Base-by-base conservation (phyloP, 2,113 vertebrate species). In the Rhinolophus sinicus region DNA sequence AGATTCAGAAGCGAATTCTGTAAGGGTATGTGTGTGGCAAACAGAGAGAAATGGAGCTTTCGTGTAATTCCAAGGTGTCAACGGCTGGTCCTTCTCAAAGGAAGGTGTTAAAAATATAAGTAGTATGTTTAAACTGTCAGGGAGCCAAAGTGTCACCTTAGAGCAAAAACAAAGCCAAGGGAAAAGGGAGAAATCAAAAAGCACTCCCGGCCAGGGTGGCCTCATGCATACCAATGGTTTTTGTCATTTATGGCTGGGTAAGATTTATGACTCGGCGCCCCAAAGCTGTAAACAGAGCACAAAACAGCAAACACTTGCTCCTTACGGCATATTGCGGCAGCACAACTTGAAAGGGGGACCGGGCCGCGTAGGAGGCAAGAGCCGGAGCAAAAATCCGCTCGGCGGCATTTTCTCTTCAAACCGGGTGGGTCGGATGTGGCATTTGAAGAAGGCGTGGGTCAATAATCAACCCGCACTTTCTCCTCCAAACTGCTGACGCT, bases 391-490 rank as follows among this genome's bases (percentile, higher is more conserved):
- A 99, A 99, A 99, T 98, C 97, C 98, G 98, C 98, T 96, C 96
- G 97, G 98, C 97, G 98, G 99, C 99, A 96, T 98, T 99, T 99
- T 99, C 95, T 95, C 99, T 99, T 98, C 98, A 99, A 98, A 98
- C 98, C 96, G 93, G 92, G 95, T 97, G 87, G 88, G 88, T 97
- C 96, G 98, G 98, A 98, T 97, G 99, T 98, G 93, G 98, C 99
- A 97, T 98, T 98, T 99, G 98, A 98, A 98, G 97, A 98, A 96
- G 97, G 97, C 98, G 97, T 98, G 98, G 99, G 99, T 99, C 99
- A 99, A 99, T 99, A 99, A 99, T 99, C 99, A 99, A 99, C 99
- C 98, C 98, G 99, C 99, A 99, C 99, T 98, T 99, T 98, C 98
- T 98, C 98, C 98, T 97, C 97, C 94, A 98, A 99, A 99, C 98